Evolutionary conservation across 2,113 vertebrate genomes (phyloP).

Genomic region (Todiramphus saurophagus): DNA sequence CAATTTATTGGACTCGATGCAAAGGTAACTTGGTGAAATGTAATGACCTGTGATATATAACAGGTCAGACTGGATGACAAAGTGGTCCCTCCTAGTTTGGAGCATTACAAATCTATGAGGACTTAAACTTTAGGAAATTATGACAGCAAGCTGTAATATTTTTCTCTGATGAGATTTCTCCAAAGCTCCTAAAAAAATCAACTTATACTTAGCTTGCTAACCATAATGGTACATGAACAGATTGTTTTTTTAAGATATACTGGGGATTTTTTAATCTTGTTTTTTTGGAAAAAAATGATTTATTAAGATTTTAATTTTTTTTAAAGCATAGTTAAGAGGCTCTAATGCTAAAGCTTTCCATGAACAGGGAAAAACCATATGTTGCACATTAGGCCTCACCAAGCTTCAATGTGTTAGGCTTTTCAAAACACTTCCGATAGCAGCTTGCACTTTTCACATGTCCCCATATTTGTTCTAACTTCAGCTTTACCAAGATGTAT

Average conservation of each 20-base stretch:
- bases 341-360: not conserved
- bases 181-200: constrained; percentile 30
- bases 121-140: constrained; percentile 12
- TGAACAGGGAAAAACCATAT: not conserved
- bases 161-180: constrained; percentile 20
- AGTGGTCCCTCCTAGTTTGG: not conserved
- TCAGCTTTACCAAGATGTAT: not conserved
- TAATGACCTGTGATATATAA: constrained; percentile 48
- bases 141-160: constrained; percentile 20
- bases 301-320: not conserved
- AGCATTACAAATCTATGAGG: constrained; percentile 27
- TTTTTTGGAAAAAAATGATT: not conserved
- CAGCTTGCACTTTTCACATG: not conserved
- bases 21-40: constrained; percentile 57
- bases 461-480: not conserved
- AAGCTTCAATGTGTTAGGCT: not conserved
- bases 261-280: not conserved
- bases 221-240: not conserved
- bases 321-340: not conserved
- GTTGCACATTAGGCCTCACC: not conserved
- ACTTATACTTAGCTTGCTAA: not conserved
- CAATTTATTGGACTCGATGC: not conserved
- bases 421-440: not conserved
- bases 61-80: constrained; percentile 35
- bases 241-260: not conserved